Evolutionary conservation across 2,797 vertebrate species (phyloP), one percentile per base, ranked within the genome.

Genomic region (Pachyuromys duprasi): DNA sequence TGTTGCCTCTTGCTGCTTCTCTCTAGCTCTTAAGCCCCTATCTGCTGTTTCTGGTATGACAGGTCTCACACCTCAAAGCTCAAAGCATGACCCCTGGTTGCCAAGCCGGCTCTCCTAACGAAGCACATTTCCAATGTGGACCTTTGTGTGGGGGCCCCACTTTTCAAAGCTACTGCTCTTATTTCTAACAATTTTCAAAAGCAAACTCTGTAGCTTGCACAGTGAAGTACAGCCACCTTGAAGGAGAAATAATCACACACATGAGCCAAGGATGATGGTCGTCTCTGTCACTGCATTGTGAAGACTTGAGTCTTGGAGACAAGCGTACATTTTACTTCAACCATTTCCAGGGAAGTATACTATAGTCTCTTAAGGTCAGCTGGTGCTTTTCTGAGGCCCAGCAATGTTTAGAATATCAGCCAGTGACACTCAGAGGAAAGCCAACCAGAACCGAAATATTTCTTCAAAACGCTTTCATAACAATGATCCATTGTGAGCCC

Each of bases 311-410:
- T 98, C 97, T 98, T 98, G 98, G 95, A 98, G 98, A 97, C 98
- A 98, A 98, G 98, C 98, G 98, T 98, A 98, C 98, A 97, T 98
- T 98, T 97, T 97, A 98, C 98, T 98, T 99, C 98, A 97, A 97
- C 98, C 98, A 99, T 99, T 99, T 99, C 99, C 98, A 99, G 98
- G 98, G 98, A 98, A 99, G 98, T 98, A 98, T 97, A 97, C 97
- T 96, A 97, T 98, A 98, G 98, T 98, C 98, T 99, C 99, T 99
- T 98, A 99, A 98, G 98, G 91, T 96, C 96, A 99, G 99, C 99
- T 99, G 99, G 98, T 98, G 92, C 95, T 97, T 94, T 99, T 99
- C 98, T 98, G 97, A 96, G 98, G 98, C 87, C 97, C 97, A 96
- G 96, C 92, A 96, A 97, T 18, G 24, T 96, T 93, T 96, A 97